These are phyloP conservation scores for Eudyptes chrysolophus DNA, from an alignment of 2,113 vertebrate genomes.

Conservation along the genomic window DNA sequence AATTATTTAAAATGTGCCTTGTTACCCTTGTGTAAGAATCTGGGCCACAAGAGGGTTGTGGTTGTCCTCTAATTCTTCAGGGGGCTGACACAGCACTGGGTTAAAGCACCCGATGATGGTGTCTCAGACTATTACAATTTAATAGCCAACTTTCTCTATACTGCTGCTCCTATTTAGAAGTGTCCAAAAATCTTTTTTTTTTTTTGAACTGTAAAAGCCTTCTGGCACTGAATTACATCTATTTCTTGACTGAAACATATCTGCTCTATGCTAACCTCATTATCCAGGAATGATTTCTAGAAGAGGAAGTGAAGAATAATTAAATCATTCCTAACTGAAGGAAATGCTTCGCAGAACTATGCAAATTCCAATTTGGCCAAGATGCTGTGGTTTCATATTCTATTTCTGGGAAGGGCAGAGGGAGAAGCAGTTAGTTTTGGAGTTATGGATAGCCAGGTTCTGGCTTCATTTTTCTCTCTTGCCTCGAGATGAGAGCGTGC, in stretches of 20 bases:
- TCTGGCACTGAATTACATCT: slow-evolving; percentile 60
- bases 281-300: slow-evolving; percentile 65
- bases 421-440: slow-evolving; percentile 27
- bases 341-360: slow-evolving; percentile 68
- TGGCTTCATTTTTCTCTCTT: neutral
- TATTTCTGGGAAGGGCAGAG: slow-evolving; percentile 59
- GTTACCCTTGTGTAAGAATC: neutral
- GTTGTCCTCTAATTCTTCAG: neutral
- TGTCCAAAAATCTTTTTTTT: neutral
- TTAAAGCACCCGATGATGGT: neutral
- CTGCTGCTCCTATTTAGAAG: slow-evolving; percentile 23
- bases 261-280: slow-evolving; percentile 67
- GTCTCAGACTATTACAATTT: neutral
- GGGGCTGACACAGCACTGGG: neutral
- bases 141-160: neutral
- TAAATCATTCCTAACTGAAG: slow-evolving; percentile 69
- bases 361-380: slow-evolving; percentile 61
- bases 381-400: slow-evolving; percentile 48
- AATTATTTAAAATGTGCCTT: neutral
- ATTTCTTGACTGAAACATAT: slow-evolving; percentile 59
- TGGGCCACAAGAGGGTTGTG: neutral
- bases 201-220: neutral
- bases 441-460: neutral
- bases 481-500: neutral
- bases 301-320: slow-evolving; percentile 66